Percentiles rank a stretch among this genome's conserved stretches.
Evolutionary conservation across 2,888 invertebrate genomes (phyloP).

Genomic region (Iselma pallidipennis): DNA sequence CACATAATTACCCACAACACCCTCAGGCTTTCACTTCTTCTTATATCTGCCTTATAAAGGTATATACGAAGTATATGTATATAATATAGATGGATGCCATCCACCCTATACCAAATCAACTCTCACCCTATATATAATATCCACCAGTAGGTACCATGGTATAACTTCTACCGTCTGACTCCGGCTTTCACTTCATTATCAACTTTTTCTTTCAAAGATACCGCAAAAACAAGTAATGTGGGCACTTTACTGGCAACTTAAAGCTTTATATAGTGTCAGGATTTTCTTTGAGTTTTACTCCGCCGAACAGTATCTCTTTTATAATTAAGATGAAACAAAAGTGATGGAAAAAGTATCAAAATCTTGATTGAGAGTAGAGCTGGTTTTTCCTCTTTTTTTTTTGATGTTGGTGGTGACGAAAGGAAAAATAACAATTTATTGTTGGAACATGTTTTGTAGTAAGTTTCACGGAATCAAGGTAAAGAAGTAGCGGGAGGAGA

Average conservation of each 20-base stretch:
- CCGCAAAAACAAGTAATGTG: neutral
- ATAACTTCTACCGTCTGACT: neutral
- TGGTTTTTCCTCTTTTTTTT: neutral
- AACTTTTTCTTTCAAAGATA: neutral
- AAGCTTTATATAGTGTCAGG: neutral
- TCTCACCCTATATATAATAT: too few relatives aligned
- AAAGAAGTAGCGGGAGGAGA: neutral
- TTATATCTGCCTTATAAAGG: neutral
- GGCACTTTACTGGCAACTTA: neutral
- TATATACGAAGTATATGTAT: neutral
- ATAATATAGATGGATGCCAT: neutral
- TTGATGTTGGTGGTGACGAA: neutral
- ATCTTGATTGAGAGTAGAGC: neutral
- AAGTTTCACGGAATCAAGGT: neutral
- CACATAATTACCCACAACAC: conserved; percentile 50
- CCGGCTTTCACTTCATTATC: neutral
- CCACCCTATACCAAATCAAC: neutral
- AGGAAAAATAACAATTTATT: neutral
- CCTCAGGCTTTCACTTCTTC: conserved; percentile 36
- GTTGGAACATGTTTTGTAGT: neutral
- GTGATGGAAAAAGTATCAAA: neutral
- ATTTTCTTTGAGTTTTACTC: neutral
- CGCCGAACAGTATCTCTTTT: neutral
- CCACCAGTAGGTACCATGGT: too few relatives aligned
- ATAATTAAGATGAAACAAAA: neutral